These are phyloP conservation scores for Zosterops borbonicus DNA, from an alignment of 2,113 vertebrate species.

Conservation along the genomic window DNA sequence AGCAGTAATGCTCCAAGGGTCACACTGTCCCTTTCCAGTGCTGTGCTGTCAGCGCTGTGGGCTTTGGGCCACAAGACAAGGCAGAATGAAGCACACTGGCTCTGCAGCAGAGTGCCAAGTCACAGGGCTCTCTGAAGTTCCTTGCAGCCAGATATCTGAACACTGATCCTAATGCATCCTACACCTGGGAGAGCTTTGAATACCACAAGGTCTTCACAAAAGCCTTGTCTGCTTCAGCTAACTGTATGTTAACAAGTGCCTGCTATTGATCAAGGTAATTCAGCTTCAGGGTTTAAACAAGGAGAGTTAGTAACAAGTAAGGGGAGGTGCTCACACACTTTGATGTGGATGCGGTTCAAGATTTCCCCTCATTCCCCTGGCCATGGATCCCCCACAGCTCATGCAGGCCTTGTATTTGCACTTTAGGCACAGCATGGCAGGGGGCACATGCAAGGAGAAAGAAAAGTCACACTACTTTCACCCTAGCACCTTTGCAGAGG, in stretches of 20 bases:
- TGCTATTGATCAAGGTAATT: conserved; percentile 39
- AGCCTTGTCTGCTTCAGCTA: conserved; percentile 27
- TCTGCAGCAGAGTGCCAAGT: neutral
- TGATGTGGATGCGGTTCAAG: neutral
- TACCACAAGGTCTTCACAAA: conserved; percentile 3
- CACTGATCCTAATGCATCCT: neutral
- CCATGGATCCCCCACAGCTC: neutral
- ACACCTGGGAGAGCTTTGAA: neutral
- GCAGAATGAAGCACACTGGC: neutral
- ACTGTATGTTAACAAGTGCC: conserved; percentile 42
- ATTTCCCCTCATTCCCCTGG: neutral
- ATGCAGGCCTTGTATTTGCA: neutral
- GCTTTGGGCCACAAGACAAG: neutral
- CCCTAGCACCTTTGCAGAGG: neutral
- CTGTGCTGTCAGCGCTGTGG: neutral
- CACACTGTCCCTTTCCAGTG: neutral
- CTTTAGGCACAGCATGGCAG: neutral
- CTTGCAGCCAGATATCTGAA: neutral
- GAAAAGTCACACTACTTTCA: neutral
- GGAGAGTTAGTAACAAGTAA: neutral
- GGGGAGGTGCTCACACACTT: neutral
- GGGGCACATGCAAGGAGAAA: neutral
- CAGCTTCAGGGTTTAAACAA: conserved; percentile 31
- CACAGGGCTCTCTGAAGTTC: neutral
- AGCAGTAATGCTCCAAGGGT: neutral